phyloP scores from a whole-genome alignment of 2,113 vertebrate genomes.

The Synodontis membranacea region DNA sequence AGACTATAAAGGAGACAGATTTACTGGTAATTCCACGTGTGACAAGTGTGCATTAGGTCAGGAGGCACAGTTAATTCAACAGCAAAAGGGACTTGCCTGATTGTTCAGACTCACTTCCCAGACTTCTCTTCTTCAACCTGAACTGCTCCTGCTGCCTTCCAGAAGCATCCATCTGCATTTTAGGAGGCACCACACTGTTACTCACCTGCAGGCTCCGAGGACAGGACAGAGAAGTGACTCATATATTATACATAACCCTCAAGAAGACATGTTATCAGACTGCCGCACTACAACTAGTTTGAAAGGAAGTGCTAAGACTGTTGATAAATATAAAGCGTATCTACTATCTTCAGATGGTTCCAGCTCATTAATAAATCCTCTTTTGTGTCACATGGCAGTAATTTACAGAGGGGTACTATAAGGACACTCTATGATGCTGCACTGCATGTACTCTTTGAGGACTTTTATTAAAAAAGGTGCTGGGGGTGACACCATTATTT shows the following conservation, averaged over 20 bases:
- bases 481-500: background rate
- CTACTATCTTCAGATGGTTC: background rate
- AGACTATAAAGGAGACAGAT: background rate
- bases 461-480: background rate
- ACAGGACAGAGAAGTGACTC: conserved; percentile 10
- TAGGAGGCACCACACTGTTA: background rate
- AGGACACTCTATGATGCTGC: background rate
- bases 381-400: background rate
- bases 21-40: background rate
- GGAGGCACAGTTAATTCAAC: background rate
- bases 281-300: background rate
- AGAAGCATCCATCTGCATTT: background rate
- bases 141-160: conserved; percentile 32
- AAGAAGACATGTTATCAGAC: background rate
- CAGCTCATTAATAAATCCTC: background rate
- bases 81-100: conserved; percentile 39
- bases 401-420: background rate
- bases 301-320: background rate
- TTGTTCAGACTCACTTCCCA: conserved; percentile 25
- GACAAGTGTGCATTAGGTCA: background rate
- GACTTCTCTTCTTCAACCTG: conserved; percentile 39
- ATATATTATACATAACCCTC: background rate
- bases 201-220: conserved; percentile 54
- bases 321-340: conserved; percentile 10
- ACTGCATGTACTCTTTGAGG: too few species aligned